Evolutionary conservation across 1,140 invertebrate species (phyloP), one percentile per base, ranked within the genome.

Genomic region (Eufriesea mexicana): DNA sequence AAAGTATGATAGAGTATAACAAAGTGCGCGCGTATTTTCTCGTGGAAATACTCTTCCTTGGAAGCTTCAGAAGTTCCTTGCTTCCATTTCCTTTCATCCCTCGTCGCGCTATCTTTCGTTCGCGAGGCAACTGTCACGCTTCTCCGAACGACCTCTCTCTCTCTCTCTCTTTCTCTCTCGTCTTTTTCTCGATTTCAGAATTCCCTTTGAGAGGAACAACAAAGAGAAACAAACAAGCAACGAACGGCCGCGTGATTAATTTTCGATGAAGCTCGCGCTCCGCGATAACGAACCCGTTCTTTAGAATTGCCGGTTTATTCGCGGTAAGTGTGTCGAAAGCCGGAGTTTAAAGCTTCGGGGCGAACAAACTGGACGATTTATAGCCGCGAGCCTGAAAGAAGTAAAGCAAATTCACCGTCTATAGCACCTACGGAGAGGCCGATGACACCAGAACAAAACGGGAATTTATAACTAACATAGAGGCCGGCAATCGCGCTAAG

Each of bases 341-440:
- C 35, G 28, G 35, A 9, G 71, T 45, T 73, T 45, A 45, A 45
- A 59, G 55, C 71, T 57, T 20, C 54, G 54, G 12, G 14, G 54
- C 54, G 54, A 55, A 42, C 28, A 55, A n/a, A 42, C 70, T 55
- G 70, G 28, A 72, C 23, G n/a, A 72, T 55, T 72, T 72, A 72
- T 72, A 55, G 28, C 20, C 51, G 9, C 51, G 70, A 72, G 70
- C 28, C 12, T 42, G 51, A n/a, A 54, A 51, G 28, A 72, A 72
- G 45, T 25, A n/a, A 18, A n/a, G 42, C 7, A 49, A 72, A 42
- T 55, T 72, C 70, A 55, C 28, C 45, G 66, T 68, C 70, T 42
- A 72, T 55, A 72, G 20, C 70, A 72, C 54, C 71, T 73, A 73
- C 14, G 10, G 71, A 25, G 71, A 25, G 71, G 71, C 54, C 71